A percentile compares a stretch with the other conserved stretches of the same genome.
Conservation (phyloP, 2,797 vertebrate species). For the Chromobotia macracanthus region DNA sequence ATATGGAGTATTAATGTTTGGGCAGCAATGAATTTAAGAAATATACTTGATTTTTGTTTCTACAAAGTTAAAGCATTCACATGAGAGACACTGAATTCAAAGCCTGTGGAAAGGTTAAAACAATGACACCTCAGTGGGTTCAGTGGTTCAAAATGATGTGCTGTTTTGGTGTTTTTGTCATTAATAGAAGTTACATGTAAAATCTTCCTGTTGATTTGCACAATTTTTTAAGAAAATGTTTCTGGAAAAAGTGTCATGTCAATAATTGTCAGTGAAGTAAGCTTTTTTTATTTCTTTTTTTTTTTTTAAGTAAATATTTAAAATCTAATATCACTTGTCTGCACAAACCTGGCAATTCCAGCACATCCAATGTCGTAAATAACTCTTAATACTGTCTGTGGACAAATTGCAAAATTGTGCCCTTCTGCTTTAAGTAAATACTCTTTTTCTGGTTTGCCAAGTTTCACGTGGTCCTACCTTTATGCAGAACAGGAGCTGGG, state of each 20-base stretch:
- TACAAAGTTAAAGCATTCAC: background rate
- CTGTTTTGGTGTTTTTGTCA: conserved; percentile 52
- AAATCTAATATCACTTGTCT: conserved; percentile 3
- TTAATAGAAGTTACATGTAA: conserved; percentile 38
- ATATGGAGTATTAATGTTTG: background rate
- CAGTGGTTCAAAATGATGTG: conserved; percentile 39
- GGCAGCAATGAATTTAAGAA: background rate
- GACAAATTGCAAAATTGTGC: background rate
- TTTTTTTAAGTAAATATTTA: background rate
- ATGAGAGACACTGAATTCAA: conserved; percentile 43
- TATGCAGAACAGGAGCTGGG: conserved; percentile 5
- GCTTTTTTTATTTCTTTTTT: background rate
- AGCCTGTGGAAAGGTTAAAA: conserved; percentile 46
- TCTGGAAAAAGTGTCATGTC: conserved; percentile 38
- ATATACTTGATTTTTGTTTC: background rate
- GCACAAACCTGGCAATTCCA: background rate
- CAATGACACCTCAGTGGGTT: conserved; percentile 26
- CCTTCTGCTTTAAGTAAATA: background rate
- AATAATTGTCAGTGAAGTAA: conserved; percentile 21
- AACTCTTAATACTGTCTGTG: background rate
- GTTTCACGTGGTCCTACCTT: conserved; percentile 7
- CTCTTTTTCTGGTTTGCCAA: background rate
- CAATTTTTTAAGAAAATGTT: conserved; percentile 46
- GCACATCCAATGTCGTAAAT: background rate
- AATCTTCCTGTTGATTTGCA: conserved; percentile 59